These are phyloP conservation scores for Myodes glareolus DNA, from an alignment of 2,113 vertebrate genomes.

Conservation along the genomic window DNA sequence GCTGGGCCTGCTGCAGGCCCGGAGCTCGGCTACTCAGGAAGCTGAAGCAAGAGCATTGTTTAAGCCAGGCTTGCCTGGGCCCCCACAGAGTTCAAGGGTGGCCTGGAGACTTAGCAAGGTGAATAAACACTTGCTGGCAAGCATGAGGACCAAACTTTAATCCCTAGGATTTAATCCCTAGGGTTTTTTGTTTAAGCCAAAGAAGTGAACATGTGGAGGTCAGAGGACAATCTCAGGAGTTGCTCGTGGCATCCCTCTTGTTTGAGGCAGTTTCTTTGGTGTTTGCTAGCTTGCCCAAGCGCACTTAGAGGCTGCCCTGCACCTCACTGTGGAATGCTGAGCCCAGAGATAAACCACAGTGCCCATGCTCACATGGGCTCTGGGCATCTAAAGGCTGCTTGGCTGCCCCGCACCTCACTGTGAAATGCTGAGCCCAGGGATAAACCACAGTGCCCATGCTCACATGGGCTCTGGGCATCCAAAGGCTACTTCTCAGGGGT, in stretches of 20 bases:
- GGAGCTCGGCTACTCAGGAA: neutral
- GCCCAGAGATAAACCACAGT: neutral
- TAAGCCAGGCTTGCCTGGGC: neutral
- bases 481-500: neutral
- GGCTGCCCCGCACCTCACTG: neutral
- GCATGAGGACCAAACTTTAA: neutral
- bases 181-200: neutral
- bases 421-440: neutral
- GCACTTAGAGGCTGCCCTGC: neutral
- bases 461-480: neutral
- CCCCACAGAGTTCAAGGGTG: neutral
- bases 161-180: too few relatives aligned
- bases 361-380: too few relatives aligned
- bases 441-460: too few relatives aligned
- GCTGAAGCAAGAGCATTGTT: neutral
- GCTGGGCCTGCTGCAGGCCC: neutral
- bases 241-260: neutral
- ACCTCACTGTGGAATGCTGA: neutral
- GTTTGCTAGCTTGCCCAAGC: rapidly evolving
- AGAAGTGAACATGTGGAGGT: neutral
- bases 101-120: neutral
- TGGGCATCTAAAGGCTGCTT: neutral
- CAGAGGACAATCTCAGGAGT: neutral
- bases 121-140: neutral
- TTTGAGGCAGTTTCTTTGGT: neutral